phyloP scores from a whole-genome alignment of 2,113 vertebrate genomes.

The Gnathonemus echidnorhynchus region DNA sequence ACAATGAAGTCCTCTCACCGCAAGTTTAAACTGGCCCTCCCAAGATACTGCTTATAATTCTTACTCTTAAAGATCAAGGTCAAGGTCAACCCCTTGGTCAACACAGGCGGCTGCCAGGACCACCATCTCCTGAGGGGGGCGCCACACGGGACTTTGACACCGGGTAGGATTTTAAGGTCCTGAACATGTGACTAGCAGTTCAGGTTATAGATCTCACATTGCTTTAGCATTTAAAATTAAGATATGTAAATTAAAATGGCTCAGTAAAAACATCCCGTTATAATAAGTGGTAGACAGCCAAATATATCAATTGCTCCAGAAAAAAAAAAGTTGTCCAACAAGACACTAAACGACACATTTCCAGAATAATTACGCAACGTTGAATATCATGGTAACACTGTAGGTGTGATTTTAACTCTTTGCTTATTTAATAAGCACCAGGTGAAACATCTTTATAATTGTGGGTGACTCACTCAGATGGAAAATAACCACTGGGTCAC shows the following conservation, averaged over 20 bases:
- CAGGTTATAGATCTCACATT: not conserved
- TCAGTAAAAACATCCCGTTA: not conserved
- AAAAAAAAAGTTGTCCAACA: not conserved
- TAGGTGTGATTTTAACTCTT: not conserved
- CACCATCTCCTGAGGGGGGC: not conserved
- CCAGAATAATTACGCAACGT: not conserved
- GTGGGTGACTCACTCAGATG: not conserved
- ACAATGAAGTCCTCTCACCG: not conserved
- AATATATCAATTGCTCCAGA: not conserved
- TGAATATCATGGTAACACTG: not conserved
- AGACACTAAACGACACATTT: not conserved
- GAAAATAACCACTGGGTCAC: not conserved
- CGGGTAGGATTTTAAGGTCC: not conserved
- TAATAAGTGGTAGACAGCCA: not conserved
- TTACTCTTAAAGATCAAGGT: not conserved
- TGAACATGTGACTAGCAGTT: not conserved
- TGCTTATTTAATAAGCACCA: not conserved
- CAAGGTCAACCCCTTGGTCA: not conserved
- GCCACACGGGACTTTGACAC: not conserved
- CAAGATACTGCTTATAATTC: not conserved
- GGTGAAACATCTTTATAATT: not conserved
- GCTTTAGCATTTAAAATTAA: not conserved
- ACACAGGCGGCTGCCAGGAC: not conserved
- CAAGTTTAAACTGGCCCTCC: not conserved
- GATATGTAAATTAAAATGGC: not conserved